A percentile compares a stretch with the other conserved stretches of the same genome.
phyloP scores from a whole-genome alignment of 2,113 vertebrate species.

The Entomyzon cyanotis region DNA sequence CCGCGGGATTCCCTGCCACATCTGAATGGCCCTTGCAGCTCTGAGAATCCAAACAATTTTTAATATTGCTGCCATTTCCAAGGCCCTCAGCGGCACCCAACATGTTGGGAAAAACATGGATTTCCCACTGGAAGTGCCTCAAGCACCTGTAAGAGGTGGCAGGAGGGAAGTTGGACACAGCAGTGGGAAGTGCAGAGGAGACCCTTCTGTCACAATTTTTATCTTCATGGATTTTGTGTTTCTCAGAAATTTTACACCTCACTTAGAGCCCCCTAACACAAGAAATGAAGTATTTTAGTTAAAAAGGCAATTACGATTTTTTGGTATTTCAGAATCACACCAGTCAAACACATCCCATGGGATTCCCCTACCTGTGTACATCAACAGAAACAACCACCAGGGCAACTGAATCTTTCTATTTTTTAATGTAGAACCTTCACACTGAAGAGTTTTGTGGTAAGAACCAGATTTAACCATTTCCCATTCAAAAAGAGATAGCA shows the following conservation, averaged over 20 bases:
- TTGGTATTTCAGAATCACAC: background rate
- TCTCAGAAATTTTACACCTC: too few species aligned
- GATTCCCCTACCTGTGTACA: accelerated
- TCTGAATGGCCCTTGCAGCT: accelerated
- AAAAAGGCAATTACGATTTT: background rate
- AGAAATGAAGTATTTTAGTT: background rate
- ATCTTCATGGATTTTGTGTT: background rate
- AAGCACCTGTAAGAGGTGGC: background rate
- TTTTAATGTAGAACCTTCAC: background rate
- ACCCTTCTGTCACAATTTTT: accelerated
- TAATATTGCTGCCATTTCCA: background rate
- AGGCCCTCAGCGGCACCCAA: background rate
- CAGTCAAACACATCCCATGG: accelerated
- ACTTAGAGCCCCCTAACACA: accelerated
- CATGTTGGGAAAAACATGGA: accelerated
- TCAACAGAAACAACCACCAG: background rate
- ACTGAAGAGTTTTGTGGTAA: accelerated
- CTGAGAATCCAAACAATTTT: background rate
- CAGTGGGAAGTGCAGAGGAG: background rate
- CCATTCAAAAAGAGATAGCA: background rate
- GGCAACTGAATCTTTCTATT: background rate
- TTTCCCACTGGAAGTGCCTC: background rate
- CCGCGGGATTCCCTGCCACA: accelerated
- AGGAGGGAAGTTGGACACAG: background rate
- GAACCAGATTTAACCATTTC: background rate